phyloP scores from a whole-genome alignment of 2,113 vertebrate species.

The Typhlomys cinereus region DNA sequence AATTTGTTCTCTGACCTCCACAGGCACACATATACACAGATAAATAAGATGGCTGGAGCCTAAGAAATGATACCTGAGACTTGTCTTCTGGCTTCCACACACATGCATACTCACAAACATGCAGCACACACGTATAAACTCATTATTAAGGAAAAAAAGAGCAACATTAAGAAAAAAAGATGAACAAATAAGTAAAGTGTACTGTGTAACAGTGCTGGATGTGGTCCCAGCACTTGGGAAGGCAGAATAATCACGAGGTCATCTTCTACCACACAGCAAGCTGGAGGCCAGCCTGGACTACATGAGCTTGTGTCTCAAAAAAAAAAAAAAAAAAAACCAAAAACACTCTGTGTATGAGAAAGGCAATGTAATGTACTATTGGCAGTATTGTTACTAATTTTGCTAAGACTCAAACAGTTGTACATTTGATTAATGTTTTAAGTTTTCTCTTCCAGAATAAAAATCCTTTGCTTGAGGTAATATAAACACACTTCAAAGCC shows the following conservation, averaged over 20 bases:
- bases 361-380: neutral
- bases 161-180: neutral
- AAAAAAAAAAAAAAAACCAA: neutral
- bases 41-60: neutral
- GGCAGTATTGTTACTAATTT: neutral
- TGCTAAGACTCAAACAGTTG: neutral
- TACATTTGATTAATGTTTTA: conserved; percentile 6
- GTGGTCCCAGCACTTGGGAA: neutral
- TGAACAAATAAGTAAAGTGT: neutral
- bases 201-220: neutral
- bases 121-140: neutral
- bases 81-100: neutral
- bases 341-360: too few relatives aligned
- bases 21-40: neutral
- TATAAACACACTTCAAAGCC: conserved; percentile 1
- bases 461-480: conserved; percentile 4
- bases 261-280: neutral
- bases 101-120: neutral
- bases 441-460: conserved; percentile 31
- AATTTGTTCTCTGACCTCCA: neutral
- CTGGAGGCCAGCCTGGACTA: neutral
- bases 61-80: too few relatives aligned
- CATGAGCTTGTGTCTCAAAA: neutral
- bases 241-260: neutral
- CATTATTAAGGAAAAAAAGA: neutral